Base-by-base conservation (phyloP, 1,140 invertebrate species). In the Dicyema japonicum region DNA sequence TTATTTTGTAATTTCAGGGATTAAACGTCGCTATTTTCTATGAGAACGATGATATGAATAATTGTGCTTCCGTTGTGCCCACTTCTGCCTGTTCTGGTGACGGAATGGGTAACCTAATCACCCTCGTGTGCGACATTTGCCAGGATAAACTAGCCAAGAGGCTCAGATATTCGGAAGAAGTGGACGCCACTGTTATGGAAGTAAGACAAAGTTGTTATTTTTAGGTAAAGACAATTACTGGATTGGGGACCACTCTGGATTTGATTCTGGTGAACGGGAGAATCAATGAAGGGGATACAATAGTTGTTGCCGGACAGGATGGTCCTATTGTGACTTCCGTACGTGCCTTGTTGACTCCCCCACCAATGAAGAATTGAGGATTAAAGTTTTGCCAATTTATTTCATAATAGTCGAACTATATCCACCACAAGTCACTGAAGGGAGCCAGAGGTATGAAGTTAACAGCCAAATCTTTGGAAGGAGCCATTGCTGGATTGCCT, bases 391-490 rank as follows among this genome's bases (percentile, higher is more conserved):
- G 14, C 7, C n/a, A 25, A 25, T 24, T 6, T 14, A 24, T 12
- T 29, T 12, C 14, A 24, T 15, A 18, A 18, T 8, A 85, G 68
- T 85, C 72, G 43, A 70, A 74, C 7, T 97, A 90, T 45, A 64
- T 76, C 23, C 78, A 92, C 49, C 64, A 80, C 51, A 85, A 82
- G 45, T 72, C 78, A 56, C 64, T 97, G 1, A 62, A 66, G 40
- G 88, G 74, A 3, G 80, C 88, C 1, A 82, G 92, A 44, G 88
- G 88, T 34, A 75, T 94, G 0, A 97, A 97, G 59, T 76, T 97
- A 32, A 43, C 56, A 16, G 75, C 78, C 6, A 92, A 92, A 44
- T 78, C 92, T 48, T 54, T 97, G 27, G 88, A 97, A 43, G 92
- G 92, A 46, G 72, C 78, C 0, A 71, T 97, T 37, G 82, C 88